A percentile compares a stretch with the other conserved stretches of the same genome.
Conservation (phyloP, 2,797 vertebrate species). For the Phoeniculus purpureus region DNA sequence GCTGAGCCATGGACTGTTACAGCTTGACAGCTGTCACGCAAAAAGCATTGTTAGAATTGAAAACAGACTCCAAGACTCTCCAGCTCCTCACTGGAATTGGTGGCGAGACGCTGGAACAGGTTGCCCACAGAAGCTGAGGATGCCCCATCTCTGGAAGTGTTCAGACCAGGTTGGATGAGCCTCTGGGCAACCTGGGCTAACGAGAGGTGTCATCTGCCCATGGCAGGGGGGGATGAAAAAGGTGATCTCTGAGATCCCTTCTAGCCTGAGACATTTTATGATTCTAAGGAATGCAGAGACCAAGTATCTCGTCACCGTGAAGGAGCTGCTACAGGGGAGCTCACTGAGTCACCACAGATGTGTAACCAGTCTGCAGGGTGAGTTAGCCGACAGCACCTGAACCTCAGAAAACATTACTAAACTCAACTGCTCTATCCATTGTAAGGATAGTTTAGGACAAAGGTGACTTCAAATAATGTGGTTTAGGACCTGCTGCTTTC, state of each 20-base stretch:
- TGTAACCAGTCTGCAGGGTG: neutral
- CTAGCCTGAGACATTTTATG: no score
- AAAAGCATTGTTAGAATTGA: neutral
- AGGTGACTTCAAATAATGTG: neutral
- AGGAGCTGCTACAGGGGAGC: neutral
- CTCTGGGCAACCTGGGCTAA: no score
- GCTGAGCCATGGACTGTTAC: neutral
- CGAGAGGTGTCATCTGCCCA: no score
- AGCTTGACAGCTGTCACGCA: neutral
- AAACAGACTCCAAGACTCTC: neutral
- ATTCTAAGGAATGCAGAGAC: neutral
- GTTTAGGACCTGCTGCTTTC: neutral
- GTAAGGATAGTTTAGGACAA: neutral
- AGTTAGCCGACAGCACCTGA: neutral
- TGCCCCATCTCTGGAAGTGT: no score
- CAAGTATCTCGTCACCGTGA: neutral
- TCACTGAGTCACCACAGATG: neutral
- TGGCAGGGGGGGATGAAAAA: no score
- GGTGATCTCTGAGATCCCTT: no score
- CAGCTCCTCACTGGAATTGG: no score
- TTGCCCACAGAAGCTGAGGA: no score
- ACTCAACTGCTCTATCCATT: neutral
- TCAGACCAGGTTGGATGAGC: no score
- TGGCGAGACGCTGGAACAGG: no score
- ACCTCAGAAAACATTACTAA: neutral